These are phyloP conservation scores for Dorcus hopei DNA, from an alignment of 2,888 invertebrate genomes.

Conservation along the genomic window DNA sequence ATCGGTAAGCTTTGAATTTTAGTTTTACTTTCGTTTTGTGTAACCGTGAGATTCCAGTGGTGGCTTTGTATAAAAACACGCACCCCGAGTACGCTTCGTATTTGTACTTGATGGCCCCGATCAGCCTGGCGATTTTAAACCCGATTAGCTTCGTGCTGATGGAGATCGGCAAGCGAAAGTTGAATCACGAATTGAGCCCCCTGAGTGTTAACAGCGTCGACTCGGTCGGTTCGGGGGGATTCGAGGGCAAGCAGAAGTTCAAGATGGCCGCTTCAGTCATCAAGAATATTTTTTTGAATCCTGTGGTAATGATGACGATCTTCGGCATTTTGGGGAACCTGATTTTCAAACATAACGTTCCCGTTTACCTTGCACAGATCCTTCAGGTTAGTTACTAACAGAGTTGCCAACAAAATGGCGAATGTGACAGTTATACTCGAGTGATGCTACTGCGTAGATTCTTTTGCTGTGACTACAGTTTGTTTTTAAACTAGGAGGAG, in stretches of 20 bases:
- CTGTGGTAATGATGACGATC: constrained; percentile 89
- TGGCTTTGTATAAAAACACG: constrained; percentile 76
- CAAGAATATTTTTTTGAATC: constrained; percentile 80
- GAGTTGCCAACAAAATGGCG: too few species aligned
- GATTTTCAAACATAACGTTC: constrained; percentile 73
- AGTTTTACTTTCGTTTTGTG: background rate
- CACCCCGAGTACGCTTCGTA: constrained; percentile 91
- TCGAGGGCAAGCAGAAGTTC: constrained; percentile 35
- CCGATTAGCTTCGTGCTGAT: constrained; percentile 87
- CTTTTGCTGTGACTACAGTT: too few species aligned
- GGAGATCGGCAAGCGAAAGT: constrained; percentile 67
- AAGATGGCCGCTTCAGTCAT: constrained; percentile 47
- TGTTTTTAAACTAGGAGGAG: too few species aligned
- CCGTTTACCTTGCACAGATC: constrained; percentile 70
- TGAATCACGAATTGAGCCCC: constrained; percentile 29
- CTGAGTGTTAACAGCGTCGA: constrained; percentile 33
- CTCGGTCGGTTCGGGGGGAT: constrained; percentile 20
- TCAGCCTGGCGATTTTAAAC: constrained; percentile 87
- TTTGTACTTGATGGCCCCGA: constrained; percentile 90
- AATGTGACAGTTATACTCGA: too few species aligned
- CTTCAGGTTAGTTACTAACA: constrained; percentile 60
- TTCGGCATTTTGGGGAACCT: constrained; percentile 84
- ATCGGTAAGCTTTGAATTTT: constrained; percentile 65
- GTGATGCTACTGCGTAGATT: too few species aligned
- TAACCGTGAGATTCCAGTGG: constrained; percentile 56